phyloP scores from a whole-genome alignment of 2,113 vertebrate species.

The Cisticola juncidis region DNA sequence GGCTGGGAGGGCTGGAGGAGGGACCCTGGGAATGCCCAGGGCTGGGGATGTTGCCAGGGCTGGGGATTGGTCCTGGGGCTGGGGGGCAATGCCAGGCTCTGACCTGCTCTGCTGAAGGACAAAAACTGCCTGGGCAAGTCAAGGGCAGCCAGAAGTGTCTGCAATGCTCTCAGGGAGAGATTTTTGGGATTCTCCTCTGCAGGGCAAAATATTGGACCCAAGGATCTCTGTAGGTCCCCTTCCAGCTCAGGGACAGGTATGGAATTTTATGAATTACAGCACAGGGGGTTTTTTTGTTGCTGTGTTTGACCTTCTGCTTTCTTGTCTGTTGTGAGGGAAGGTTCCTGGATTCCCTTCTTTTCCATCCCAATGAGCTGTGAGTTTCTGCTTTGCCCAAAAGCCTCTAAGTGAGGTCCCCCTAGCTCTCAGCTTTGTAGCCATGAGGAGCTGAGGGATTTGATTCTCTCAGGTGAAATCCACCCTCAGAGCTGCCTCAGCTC shows the following conservation, averaged over 20 bases:
- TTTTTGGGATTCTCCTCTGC: background rate
- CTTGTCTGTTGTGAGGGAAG: background rate
- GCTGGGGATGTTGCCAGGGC: background rate
- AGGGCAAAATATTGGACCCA: background rate
- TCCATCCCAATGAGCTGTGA: background rate
- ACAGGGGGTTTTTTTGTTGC: background rate
- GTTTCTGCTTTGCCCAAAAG: background rate
- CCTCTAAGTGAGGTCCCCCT: background rate
- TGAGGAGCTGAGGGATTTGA: background rate
- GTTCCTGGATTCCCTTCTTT: background rate
- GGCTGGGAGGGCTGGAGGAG: background rate
- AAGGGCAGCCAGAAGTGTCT: background rate
- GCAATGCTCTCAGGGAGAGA: background rate
- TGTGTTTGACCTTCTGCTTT: background rate
- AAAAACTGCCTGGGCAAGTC: background rate
- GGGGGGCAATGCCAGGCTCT: background rate
- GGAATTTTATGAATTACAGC: background rate
- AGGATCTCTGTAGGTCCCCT: background rate
- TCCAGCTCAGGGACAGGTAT: background rate
- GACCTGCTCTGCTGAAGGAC: background rate
- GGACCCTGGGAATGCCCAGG: background rate
- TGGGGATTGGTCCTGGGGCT: background rate
- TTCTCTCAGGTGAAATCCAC: background rate
- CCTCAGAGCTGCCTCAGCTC: background rate
- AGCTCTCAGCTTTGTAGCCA: rapidly evolving